Evolutionary conservation across 2,797 vertebrate species (phyloP), one percentile per base, ranked within the genome.

Genomic region (Pagetopsis macropterus): DNA sequence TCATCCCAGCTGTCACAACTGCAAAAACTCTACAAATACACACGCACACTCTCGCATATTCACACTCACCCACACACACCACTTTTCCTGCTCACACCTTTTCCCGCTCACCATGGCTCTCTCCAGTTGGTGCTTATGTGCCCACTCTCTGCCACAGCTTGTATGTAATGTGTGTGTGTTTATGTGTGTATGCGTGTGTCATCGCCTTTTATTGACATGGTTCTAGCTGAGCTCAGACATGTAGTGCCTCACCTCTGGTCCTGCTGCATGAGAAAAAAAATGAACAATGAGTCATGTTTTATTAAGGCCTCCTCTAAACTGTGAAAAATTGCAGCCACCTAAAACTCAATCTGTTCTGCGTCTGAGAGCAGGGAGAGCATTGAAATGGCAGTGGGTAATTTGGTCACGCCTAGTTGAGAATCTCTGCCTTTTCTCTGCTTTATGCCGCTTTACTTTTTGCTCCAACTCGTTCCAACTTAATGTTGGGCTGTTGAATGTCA

Each of bases 1-100:
- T 92, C 92, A 91, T 92, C 90, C 93, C 92, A 93, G 93, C 92
- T 93, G 91, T 92, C 93, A 93, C 93, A 94, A 94, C 93, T 94
- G 93, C 93, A 94, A 85, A 92, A 90, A 86, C 88, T 89, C 88
- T 86, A 88, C 91, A 89, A 87, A 90, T 88, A 92, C 88, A 91
- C 89, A 79, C 79, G 56, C 90, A 81, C 87, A 84, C 86, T 84
- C 88, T 89, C 68, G n/a, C 88, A 84, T 79, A 89, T 88, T 89
- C 90, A 84, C 91, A 89, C 87, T 89, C 89, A 88, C 91, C 89
- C 90, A 90, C 91, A 90, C 88, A 86, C 89, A 90, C 85, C 86
- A 88, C 87, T 91, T 92, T 85, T 87, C 84, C 87, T 86, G 88
- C 91, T 93, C 90, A 89, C 91, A 93, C 91, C 91, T 92, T 91